Percentiles rank a stretch among this genome's conserved stretches.
phyloP scores from a whole-genome alignment of 2,113 vertebrate species.

The Colossoma macropomum region DNA sequence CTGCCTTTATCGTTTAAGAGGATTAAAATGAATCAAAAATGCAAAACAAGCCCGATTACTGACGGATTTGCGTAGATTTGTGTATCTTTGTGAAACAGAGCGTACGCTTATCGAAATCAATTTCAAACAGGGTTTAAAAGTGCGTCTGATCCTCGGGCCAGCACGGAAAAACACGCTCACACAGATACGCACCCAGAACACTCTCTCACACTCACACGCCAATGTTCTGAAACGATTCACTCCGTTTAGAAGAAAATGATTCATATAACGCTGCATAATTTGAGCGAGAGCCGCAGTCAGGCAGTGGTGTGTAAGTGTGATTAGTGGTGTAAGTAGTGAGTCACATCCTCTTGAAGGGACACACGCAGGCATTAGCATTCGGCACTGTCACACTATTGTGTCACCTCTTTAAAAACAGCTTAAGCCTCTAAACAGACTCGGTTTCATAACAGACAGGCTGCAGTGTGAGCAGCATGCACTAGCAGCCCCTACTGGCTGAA shows the following conservation, averaged over 20 bases:
- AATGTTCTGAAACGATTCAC: too few species aligned
- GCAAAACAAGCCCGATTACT: conserved; percentile 36
- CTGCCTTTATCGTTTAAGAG: conserved; percentile 29
- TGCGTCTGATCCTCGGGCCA: neutral
- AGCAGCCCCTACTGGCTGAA: conserved; percentile 32
- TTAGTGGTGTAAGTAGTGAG: neutral
- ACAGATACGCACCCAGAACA: neutral
- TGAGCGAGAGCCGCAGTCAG: too few species aligned
- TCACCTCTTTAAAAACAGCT: neutral
- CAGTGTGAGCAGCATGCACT: conserved; percentile 1
- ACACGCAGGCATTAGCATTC: neutral
- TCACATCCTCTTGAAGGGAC: neutral
- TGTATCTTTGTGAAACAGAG: conserved; percentile 7
- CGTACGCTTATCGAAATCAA: conserved; percentile 9
- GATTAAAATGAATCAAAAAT: conserved; percentile 39
- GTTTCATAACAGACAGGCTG: conserved; percentile 13
- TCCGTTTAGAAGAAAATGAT: neutral
- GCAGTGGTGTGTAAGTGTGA: too few species aligned
- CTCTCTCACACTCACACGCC: neutral
- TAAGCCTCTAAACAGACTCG: conserved; percentile 8
- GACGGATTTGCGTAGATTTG: conserved; percentile 13
- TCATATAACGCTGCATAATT: too few species aligned
- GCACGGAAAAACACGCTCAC: neutral
- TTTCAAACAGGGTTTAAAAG: neutral
- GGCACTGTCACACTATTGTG: neutral